Percentiles rank a stretch among this genome's conserved stretches.
phyloP scores from a whole-genome alignment of 2,113 vertebrate genomes.

The Chrysochloris asiatica region DNA sequence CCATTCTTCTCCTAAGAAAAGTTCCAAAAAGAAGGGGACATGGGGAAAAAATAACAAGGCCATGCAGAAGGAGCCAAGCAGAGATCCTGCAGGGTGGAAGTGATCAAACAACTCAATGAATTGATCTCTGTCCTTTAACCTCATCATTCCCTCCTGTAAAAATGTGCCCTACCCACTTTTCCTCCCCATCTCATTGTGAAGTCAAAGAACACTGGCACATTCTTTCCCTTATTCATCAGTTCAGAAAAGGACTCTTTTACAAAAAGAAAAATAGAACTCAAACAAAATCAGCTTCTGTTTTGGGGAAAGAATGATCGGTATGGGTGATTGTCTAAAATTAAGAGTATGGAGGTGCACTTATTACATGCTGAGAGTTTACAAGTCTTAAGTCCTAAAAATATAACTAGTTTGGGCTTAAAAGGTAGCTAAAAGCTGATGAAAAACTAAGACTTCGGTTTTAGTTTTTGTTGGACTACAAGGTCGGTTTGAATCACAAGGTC shows the following conservation, averaged over 20 bases:
- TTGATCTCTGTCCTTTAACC: not conserved
- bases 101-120: not conserved
- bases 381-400: constrained; percentile 31
- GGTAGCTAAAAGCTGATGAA: not conserved
- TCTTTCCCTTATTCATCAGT: constrained; percentile 1
- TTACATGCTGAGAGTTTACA: constrained; percentile 33
- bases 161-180: not conserved
- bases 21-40: not conserved
- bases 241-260: not conserved
- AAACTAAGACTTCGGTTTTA: not conserved
- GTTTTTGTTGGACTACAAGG: too few species aligned
- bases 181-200: not conserved
- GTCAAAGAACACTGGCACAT: not conserved
- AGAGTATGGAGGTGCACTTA: not conserved
- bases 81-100: not conserved
- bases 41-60: not conserved
- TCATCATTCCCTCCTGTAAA: not conserved
- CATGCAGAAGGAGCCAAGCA: not conserved
- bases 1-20: not conserved
- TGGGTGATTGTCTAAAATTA: constrained; percentile 4
- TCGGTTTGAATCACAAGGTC: too few species aligned
- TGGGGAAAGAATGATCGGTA: constrained; percentile 20
- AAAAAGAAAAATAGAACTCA: not conserved
- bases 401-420: constrained; percentile 11
- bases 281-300: constrained; percentile 40